Conservation (phyloP, 2,113 vertebrate genomes). For the Saccopteryx leptura region DNA sequence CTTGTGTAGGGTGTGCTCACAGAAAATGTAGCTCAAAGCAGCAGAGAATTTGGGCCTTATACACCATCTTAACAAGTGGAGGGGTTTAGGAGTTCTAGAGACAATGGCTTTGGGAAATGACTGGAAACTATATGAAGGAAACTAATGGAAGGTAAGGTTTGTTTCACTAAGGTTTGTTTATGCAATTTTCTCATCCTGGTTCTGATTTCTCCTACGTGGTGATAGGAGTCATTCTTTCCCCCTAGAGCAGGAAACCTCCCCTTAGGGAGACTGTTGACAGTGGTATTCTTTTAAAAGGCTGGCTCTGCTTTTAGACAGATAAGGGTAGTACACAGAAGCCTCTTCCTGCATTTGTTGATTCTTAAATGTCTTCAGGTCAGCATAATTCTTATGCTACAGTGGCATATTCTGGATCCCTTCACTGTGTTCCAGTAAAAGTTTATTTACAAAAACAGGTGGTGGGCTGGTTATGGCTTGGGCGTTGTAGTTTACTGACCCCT, state of each 20-base stretch:
- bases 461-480: background rate
- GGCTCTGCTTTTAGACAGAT: slow-evolving; percentile 59
- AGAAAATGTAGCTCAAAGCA: background rate
- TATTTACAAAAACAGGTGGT: slow-evolving; percentile 17
- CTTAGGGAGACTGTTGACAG: background rate
- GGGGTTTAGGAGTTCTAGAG: background rate
- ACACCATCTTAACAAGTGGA: background rate
- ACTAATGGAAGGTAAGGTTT: background rate
- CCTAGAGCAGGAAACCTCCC: background rate
- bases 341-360: slow-evolving; percentile 34
- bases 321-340: background rate
- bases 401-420: background rate
- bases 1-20: background rate
- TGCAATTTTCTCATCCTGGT: background rate
- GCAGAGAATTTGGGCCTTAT: background rate
- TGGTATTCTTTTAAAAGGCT: slow-evolving; percentile 64
- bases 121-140: background rate
- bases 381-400: slow-evolving; percentile 29
- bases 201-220: background rate
- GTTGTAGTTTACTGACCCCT: slow-evolving; percentile 30
- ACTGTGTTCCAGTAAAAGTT: background rate
- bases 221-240: background rate
- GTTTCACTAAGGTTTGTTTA: slow-evolving; percentile 33
- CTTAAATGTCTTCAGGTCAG: slow-evolving; percentile 41
- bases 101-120: background rate